A percentile compares a stretch with the other conserved stretches of the same genome.
Evolutionary conservation across 2,113 vertebrate species (phyloP).

Genomic region (Gallinago media): DNA sequence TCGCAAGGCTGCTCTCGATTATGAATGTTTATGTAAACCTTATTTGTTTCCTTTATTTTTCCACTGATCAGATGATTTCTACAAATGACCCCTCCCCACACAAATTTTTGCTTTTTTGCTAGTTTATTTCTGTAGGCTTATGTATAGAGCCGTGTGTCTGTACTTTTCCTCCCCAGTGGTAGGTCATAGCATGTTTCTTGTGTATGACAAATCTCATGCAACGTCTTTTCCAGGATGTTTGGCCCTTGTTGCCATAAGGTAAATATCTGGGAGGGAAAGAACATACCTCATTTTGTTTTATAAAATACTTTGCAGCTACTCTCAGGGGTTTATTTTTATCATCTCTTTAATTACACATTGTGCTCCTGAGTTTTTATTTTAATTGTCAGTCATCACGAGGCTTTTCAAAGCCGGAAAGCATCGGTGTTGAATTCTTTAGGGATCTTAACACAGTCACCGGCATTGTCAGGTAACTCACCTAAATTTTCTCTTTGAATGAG

Average conservation of each 20-base stretch:
- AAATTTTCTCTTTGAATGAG: not conserved
- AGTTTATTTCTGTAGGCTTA: not conserved
- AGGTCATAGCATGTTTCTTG: not conserved
- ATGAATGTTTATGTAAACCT: not conserved
- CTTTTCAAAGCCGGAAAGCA: not conserved
- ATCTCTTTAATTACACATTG: not conserved
- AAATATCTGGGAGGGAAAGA: not conserved
- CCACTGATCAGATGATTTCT: not conserved
- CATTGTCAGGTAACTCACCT: not conserved
- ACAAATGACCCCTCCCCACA: not conserved
- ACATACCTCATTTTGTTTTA: not conserved
- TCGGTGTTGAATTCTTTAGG: not conserved
- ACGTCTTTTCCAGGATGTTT: not conserved
- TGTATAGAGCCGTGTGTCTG: not conserved
- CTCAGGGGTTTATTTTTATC: slow-evolving; percentile 3
- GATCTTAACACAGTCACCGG: not conserved
- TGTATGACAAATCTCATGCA: not conserved
- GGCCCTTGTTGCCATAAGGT: not conserved
- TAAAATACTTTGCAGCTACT: not conserved
- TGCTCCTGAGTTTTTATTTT: slow-evolving; percentile 6
- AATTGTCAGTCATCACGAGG: not conserved
- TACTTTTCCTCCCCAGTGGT: not conserved
- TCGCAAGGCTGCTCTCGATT: not conserved
- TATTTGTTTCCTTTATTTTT: not conserved
- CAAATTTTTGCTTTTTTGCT: not conserved